Conservation (phyloP, 92 coral and sea anemone species). For the Ricordea florida region DNA sequence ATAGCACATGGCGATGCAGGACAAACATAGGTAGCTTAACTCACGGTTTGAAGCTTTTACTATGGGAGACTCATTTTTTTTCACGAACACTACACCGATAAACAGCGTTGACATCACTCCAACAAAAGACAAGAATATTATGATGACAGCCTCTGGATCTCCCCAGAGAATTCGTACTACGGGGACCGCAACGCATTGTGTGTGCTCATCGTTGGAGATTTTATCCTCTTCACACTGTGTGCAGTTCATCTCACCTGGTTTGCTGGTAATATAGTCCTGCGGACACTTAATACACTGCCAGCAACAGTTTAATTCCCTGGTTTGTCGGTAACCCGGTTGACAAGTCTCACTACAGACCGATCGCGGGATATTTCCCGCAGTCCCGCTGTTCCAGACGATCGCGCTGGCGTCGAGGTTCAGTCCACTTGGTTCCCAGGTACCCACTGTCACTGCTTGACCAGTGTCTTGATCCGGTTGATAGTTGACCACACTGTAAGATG, state of each 20-base stretch:
- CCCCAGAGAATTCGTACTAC: constrained; percentile 53
- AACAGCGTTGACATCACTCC: constrained; percentile 46
- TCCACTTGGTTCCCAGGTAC: constrained; percentile 62
- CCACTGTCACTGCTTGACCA: constrained; percentile 49
- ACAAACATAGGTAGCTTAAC: constrained; percentile 67
- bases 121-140: constrained; percentile 46
- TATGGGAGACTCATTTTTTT: constrained; percentile 55
- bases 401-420: constrained; percentile 22
- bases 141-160: constrained; percentile 29
- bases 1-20: constrained; percentile 75
- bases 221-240: constrained; percentile 55
- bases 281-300: constrained; percentile 82
- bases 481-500: constrained; percentile 68
- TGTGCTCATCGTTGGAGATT: constrained; percentile 62
- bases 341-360: constrained; percentile 78
- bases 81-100: constrained; percentile 42
- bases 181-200: constrained; percentile 63
- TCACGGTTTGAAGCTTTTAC: constrained; percentile 84
- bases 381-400: constrained; percentile 65
- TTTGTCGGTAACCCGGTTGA: constrained; percentile 76
- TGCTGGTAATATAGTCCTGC: constrained; percentile 42
- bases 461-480: constrained; percentile 47
- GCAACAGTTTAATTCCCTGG: constrained; percentile 63
- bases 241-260: constrained; percentile 61
- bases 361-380: constrained; percentile 52